Base-by-base conservation (phyloP, 92 coral and sea anemone genomes). In the Phenganax subtilis region DNA sequence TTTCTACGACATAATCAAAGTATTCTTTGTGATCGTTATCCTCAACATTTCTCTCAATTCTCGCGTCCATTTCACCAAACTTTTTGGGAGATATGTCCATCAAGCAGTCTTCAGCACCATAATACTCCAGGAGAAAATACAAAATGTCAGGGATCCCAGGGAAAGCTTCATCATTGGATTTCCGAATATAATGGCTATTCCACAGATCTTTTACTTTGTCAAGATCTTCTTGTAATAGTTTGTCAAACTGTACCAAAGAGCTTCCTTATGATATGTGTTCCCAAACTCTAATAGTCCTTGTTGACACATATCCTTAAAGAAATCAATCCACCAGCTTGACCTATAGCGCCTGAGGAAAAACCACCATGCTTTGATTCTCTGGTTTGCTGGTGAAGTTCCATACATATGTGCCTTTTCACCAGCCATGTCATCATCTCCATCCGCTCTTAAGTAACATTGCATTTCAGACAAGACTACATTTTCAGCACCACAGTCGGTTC, bases 401-500 rank as follows among this genome's bases (percentile, higher is more conserved):
- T 65, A 65, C 27, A 65, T 44, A 15, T 65, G 71, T 65, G 71
- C 71, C 31, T 65, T 65, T 9, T 65, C 71, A 17, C 71, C 71
- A 6, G 71, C 71, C 71, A 28, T 17, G 25, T 65, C 71, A 15
- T 65, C 71, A 65, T 65, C 31, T 28, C 71, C 71, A 65, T 65
- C 71, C 15, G 71, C 17, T 44, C 71, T 65, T 65, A 65, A 44
- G 71, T 65, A 65, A 65, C 89, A 82, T 58, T 88, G 85, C 87
- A 88, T 88, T n/a, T 87, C 87, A 52, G 91, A 88, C 92, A 89
- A 84, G 55, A 76, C 76, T 0, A 86, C 89, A 78, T 86, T 86
- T 86, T 89, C 92, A 12, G 88, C 86, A 61, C 92, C 92, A 53
- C 87, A 89, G 77, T 89, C 89, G 25, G 87, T 85, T 80, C 86